Conservation (phyloP, 2,797 vertebrate genomes). For the Oophaga sylvatica region DNA sequence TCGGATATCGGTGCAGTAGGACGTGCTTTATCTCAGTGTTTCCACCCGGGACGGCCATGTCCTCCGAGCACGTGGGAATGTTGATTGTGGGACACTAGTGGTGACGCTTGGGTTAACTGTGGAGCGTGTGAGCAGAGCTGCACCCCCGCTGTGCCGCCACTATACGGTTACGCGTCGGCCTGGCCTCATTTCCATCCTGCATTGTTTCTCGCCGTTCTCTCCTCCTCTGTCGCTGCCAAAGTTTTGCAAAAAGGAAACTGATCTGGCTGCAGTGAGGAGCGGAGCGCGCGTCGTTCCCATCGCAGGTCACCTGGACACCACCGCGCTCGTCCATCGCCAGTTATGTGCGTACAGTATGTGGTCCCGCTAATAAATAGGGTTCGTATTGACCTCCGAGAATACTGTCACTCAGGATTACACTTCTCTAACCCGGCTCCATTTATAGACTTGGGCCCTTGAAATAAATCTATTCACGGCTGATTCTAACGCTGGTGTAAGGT, state of each 20-base stretch:
- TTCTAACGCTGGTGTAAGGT: neutral
- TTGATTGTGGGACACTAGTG: neutral
- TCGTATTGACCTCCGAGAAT: neutral
- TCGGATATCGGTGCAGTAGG: neutral
- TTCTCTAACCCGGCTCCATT: no score
- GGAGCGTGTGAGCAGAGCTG: constrained; percentile 18
- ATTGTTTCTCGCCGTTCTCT: constrained; percentile 47
- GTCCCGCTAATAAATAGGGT: neutral
- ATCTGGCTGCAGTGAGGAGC: constrained; percentile 36
- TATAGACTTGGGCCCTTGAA: neutral
- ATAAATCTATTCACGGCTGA: neutral
- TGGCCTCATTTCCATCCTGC: constrained; percentile 21
- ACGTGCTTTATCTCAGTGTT: neutral
- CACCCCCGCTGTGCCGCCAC: constrained; percentile 9
- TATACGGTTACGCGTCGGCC: constrained; percentile 20
- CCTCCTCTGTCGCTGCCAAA: constrained; percentile 41
- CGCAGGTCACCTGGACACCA: neutral
- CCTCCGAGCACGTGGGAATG: neutral
- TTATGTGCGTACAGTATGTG: neutral
- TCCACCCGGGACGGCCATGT: neutral
- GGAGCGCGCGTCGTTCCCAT: constrained; percentile 2
- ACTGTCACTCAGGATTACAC: no score
- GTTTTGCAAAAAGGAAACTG: constrained; percentile 50
- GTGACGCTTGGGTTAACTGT: neutral
- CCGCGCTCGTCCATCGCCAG: neutral